These are phyloP conservation scores for Gephyroberyx darwinii DNA, from an alignment of 2,797 vertebrate genomes.

Conservation along the genomic window DNA sequence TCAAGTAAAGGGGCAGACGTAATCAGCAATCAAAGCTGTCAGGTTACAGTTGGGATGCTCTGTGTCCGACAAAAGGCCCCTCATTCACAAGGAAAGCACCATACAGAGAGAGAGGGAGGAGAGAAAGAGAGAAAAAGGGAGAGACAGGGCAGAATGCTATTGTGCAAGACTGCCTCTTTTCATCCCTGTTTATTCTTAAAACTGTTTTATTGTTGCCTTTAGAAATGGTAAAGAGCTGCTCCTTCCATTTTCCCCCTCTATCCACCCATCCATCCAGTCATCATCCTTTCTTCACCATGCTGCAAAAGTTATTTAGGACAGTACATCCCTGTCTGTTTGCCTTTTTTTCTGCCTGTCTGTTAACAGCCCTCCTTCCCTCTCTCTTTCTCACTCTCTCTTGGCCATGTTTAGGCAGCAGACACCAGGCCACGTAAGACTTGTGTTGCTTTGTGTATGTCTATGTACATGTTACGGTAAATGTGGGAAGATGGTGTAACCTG, in stretches of 20 bases:
- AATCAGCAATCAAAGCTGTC: neutral
- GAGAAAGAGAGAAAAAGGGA: constrained; percentile 14
- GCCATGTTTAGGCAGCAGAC: no score
- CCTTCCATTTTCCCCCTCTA: constrained; percentile 18
- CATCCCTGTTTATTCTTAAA: constrained; percentile 41
- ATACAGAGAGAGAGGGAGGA: neutral
- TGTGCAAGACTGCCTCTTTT: constrained; percentile 44
- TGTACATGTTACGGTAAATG: no score
- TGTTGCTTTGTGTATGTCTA: no score
- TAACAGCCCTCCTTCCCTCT: neutral
- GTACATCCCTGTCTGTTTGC: neutral
- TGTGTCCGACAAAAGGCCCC: constrained; percentile 8
- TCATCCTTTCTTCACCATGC: constrained; percentile 46
- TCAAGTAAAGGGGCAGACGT: neutral
- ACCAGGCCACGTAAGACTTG: no score
- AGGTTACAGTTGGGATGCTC: constrained; percentile 13
- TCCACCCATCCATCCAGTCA: constrained; percentile 39
- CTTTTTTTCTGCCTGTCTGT: constrained; percentile 1
- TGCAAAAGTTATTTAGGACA: constrained; percentile 6
- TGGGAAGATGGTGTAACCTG: no score
- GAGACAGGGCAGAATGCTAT: neutral
- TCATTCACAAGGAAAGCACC: neutral
- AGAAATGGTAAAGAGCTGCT: constrained; percentile 36
- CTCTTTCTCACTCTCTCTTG: neutral
- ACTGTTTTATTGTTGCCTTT: constrained; percentile 51